These are phyloP conservation scores for Atherix ibis DNA, from an alignment of 2,888 invertebrate species.

Conservation along the genomic window DNA sequence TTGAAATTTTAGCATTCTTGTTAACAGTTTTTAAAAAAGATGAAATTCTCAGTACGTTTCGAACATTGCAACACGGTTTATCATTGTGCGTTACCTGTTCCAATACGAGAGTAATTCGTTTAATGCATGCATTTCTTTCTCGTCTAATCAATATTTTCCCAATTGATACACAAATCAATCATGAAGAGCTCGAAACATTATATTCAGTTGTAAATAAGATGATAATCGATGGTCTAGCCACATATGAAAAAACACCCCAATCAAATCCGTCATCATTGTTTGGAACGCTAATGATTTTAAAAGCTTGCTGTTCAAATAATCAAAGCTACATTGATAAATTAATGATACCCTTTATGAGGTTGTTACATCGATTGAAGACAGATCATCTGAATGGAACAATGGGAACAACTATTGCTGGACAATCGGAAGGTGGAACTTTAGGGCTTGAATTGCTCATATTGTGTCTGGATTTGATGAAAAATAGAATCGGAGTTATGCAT, in stretches of 20 bases:
- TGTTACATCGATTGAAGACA: slow-evolving; percentile 74
- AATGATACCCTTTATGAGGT: slow-evolving; percentile 80
- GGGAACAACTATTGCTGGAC: slow-evolving; percentile 32
- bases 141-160: slow-evolving; percentile 80
- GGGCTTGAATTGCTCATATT: slow-evolving; percentile 55
- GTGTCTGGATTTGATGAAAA: slow-evolving; percentile 85
- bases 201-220: slow-evolving; percentile 82
- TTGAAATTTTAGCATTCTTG: slow-evolving; percentile 80
- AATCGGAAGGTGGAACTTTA: slow-evolving; percentile 34
- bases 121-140: slow-evolving; percentile 75
- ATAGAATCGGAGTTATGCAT: slow-evolving; percentile 84
- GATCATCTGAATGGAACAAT: slow-evolving; percentile 66
- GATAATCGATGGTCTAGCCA: slow-evolving; percentile 67
- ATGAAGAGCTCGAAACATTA: slow-evolving; percentile 77
- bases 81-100: slow-evolving; percentile 76
- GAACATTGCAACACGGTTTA: slow-evolving; percentile 76
- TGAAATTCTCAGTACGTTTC: slow-evolving; percentile 67
- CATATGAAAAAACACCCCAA: slow-evolving; percentile 67
- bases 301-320: slow-evolving; percentile 88
- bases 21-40: slow-evolving; percentile 72
- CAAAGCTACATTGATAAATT: slow-evolving; percentile 84
- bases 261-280: slow-evolving; percentile 67
- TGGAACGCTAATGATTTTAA: slow-evolving; percentile 89
- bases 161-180: slow-evolving; percentile 64
- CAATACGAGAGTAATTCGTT: slow-evolving; percentile 77